Percentiles rank a stretch among this genome's conserved stretches.
Evolutionary conservation across 1,140 invertebrate genomes (phyloP).

Genomic region (Brachionus plicatilis): DNA sequence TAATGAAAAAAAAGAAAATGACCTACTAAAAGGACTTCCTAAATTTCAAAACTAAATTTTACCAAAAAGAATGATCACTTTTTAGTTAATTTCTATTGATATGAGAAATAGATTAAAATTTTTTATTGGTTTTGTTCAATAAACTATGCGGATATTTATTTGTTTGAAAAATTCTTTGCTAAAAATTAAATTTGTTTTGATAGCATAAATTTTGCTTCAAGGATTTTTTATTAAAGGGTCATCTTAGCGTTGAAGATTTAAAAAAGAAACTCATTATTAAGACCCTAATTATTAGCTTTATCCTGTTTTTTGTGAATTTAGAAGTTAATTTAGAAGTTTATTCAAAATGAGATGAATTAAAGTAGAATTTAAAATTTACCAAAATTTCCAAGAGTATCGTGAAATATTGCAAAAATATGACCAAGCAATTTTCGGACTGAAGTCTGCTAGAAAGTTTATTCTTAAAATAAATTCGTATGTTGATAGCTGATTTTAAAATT

Average conservation of each 20-base stretch:
- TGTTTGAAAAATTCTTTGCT: background rate
- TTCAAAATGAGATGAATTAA: background rate
- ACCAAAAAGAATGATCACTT: too few relatives aligned
- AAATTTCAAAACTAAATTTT: too few relatives aligned
- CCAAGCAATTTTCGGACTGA: background rate
- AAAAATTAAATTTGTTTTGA: background rate
- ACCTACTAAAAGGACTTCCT: too few relatives aligned
- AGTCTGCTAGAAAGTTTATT: background rate
- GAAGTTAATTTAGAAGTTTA: too few relatives aligned
- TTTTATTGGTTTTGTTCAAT: too few relatives aligned
- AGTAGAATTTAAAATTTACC: background rate
- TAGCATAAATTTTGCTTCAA: background rate
- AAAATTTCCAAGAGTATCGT: background rate
- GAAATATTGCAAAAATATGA: background rate
- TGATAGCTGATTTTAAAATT: background rate
- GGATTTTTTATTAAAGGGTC: background rate
- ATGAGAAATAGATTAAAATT: too few relatives aligned
- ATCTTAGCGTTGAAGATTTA: background rate
- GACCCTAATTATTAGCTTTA: background rate
- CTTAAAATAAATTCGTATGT: background rate
- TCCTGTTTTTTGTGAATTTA: background rate
- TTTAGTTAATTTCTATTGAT: too few relatives aligned
- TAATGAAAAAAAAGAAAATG: too few relatives aligned
- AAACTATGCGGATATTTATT: background rate
- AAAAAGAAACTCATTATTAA: background rate